Base-by-base conservation (phyloP, 2,797 vertebrate species). In the Lates japonicus region DNA sequence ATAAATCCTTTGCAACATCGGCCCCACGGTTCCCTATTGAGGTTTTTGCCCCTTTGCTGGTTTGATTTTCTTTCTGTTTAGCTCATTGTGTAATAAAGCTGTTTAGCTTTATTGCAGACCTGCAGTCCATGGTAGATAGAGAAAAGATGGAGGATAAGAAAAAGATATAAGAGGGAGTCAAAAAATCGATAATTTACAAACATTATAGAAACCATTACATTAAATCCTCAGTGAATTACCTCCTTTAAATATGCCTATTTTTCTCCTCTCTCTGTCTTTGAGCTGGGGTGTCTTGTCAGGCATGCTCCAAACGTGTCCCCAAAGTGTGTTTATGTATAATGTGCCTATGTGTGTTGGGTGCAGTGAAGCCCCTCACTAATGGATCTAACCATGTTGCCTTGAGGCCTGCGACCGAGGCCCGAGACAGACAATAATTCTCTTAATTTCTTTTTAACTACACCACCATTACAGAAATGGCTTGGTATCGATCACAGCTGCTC, bases 371-470 rank as follows among this genome's bases (percentile, higher is more conserved):
- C 74, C 71, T 72, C 46, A 35, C 82, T 90, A 89, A 91, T 93
- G 76, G 78, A 80, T 89, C 58, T 54, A 80, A 70, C 72, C 77
- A 66, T 71, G 89, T 78, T 78, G 83, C 89, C 87, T 76, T 37
- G 65, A 84, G 86, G 90, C 88, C 78, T 72, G 80, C 14, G 52
- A 83, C 80, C 22, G 48, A 88, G 67, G 77, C 78, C 73, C 39
- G 70, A 88, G 87, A 90, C 80, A 80, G 91, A 93, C 93, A 90
- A 94, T 94, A 94, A 94, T 92, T 95, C 83, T 93, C 93, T 92
- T 95, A 94, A 95, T 95, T 94, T 92, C 92, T 95, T 95, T 96
- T 95, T 95, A 95, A 95, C 94, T 94, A 87, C 90, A 60, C 69
- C 61, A 44, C 92, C 87, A 94, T 95, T 95, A 92, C 85, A 87